phyloP scores from a whole-genome alignment of 2,888 invertebrate genomes.

The Leucophora obtusa region DNA sequence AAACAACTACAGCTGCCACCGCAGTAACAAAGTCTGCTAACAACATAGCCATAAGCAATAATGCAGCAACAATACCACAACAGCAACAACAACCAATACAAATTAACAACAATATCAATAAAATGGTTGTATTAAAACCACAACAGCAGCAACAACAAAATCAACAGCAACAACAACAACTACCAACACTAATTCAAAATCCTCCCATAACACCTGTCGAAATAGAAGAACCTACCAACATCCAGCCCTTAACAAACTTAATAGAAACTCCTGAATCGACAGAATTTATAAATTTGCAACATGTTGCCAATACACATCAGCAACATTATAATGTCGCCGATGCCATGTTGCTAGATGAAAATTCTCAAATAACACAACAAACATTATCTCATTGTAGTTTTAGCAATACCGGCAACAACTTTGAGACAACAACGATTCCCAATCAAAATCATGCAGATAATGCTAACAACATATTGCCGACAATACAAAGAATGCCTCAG shows the following conservation, averaged over 20 bases:
- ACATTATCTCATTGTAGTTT: constrained; percentile 52
- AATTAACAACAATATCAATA: constrained; percentile 21
- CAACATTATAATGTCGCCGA: constrained; percentile 62
- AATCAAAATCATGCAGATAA: constrained; percentile 26
- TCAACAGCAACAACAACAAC: constrained; percentile 31
- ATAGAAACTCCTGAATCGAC: constrained; percentile 30
- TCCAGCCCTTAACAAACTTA: constrained; percentile 31
- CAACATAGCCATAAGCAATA: constrained; percentile 63
- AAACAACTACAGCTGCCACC: constrained; percentile 63
- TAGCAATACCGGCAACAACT: constrained; percentile 46
- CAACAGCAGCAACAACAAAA: constrained; percentile 52
- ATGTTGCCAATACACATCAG: constrained; percentile 50
- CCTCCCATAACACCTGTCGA: background rate
- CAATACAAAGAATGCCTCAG: constrained; percentile 60
- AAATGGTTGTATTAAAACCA: constrained; percentile 56
- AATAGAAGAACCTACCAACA: constrained; percentile 21
- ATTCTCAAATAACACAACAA: constrained; percentile 49
- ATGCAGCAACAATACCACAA: constrained; percentile 33
- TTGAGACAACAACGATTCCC: constrained; percentile 18
- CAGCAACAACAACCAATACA: constrained; percentile 1
- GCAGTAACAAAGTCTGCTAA: constrained; percentile 61
- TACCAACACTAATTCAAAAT: background rate
- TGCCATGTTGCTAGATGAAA: constrained; percentile 52
- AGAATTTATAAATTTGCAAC: constrained; percentile 54
- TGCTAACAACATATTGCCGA: constrained; percentile 56